Evolutionary conservation across 2,113 vertebrate species (phyloP).

Genomic region (Python bivittatus): DNA sequence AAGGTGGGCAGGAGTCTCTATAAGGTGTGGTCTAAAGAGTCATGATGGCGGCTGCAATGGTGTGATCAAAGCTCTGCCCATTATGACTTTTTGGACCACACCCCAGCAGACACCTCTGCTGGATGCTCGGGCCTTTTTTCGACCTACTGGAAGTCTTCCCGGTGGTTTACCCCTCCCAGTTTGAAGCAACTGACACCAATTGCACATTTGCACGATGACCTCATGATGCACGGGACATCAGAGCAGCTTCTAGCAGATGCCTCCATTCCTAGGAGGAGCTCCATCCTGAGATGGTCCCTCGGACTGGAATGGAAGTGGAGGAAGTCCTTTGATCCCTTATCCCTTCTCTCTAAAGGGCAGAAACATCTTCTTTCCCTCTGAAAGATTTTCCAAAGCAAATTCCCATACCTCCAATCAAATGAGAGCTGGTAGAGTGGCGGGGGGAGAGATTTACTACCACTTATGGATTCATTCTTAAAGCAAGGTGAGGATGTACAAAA

Average conservation of each 20-base stretch:
- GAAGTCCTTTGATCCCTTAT: background rate
- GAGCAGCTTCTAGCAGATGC: background rate
- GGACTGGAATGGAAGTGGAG: background rate
- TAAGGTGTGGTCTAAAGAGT: no score
- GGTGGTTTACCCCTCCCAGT: background rate
- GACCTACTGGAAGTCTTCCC: background rate
- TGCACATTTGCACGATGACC: background rate
- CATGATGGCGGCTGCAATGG: no score
- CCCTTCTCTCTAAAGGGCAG: background rate
- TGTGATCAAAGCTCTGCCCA: no score
- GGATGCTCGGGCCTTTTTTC: background rate
- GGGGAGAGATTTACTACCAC: background rate
- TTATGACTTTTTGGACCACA: background rate
- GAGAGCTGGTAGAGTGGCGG: background rate
- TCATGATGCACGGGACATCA: background rate
- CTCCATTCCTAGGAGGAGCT: background rate
- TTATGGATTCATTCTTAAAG: background rate
- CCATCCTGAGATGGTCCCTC: background rate
- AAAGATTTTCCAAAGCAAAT: background rate
- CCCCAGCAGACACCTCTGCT: background rate
- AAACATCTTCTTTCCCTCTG: background rate
- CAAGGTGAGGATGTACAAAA: background rate
- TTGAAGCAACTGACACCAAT: background rate
- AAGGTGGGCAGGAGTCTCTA: no score
- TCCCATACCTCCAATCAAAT: background rate